Percentiles rank a stretch among this genome's conserved stretches.
These are phyloP conservation scores for Sinella curviseta DNA, from an alignment of 1,140 invertebrate species.

Conservation along the genomic window DNA sequence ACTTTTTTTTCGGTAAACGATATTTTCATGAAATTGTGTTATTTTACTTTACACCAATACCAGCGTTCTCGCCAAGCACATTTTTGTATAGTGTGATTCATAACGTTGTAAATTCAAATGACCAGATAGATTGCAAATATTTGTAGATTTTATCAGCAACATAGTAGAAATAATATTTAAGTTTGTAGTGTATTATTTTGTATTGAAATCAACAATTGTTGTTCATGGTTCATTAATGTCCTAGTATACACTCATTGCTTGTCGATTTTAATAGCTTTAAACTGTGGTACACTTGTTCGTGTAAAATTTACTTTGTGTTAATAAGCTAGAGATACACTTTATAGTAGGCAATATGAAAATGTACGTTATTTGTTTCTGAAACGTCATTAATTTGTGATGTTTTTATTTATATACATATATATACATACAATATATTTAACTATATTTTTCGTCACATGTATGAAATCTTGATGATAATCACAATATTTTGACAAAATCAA, in stretches of 20 bases:
- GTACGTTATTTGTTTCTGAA: too few relatives aligned
- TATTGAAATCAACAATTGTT: background rate
- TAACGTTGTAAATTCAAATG: too few relatives aligned
- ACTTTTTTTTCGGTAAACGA: too few relatives aligned
- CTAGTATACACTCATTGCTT: slow-evolving; percentile 27
- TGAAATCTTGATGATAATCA: background rate
- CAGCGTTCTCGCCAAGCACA: too few relatives aligned
- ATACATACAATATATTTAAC: background rate
- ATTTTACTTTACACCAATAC: too few relatives aligned
- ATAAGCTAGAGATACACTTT: background rate
- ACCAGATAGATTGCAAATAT: too few relatives aligned
- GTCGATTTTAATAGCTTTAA: slow-evolving; percentile 28
- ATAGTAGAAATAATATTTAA: too few relatives aligned
- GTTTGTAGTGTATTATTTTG: background rate
- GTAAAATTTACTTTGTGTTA: slow-evolving; percentile 40
- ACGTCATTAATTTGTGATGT: background rate
- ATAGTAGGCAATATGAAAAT: too few relatives aligned
- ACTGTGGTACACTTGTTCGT: background rate
- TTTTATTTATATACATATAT: background rate
- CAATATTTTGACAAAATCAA: background rate
- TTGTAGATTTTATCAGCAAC: too few relatives aligned
- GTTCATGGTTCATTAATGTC: too few relatives aligned
- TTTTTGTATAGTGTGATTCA: too few relatives aligned
- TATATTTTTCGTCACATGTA: background rate
- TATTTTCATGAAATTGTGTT: too few relatives aligned